phyloP scores from a whole-genome alignment of 1,140 invertebrate species.

The Bombus affinis region DNA sequence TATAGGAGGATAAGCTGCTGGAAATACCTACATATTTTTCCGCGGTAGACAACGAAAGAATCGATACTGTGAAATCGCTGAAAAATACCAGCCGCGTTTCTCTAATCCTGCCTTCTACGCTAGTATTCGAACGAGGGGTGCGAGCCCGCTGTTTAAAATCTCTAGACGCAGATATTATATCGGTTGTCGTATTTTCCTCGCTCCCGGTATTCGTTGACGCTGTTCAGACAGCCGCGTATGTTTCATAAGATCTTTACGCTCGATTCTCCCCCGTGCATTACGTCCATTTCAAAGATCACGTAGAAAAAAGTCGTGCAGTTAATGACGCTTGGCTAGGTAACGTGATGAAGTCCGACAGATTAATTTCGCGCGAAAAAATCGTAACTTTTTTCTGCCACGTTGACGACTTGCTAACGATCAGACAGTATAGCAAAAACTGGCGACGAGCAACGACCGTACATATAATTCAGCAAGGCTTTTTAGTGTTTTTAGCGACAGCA shows the following conservation, averaged over 20 bases:
- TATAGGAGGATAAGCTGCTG: not conserved
- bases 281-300: constrained; percentile 37
- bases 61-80: constrained; percentile 52
- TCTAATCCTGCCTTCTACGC: constrained; percentile 51
- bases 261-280: constrained; percentile 32
- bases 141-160: constrained; percentile 36
- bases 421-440: not conserved
- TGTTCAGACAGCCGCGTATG: constrained; percentile 12
- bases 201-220: constrained; percentile 35
- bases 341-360: not conserved
- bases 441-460: not conserved
- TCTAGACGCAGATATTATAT: constrained; percentile 47
- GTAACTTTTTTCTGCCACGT: not conserved
- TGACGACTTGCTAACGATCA: not conserved
- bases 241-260: constrained; percentile 54
- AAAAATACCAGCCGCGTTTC: constrained; percentile 48
- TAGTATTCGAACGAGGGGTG: constrained; percentile 11
- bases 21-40: not conserved
- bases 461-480: too few species aligned
- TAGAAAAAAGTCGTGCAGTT: constrained; percentile 21
- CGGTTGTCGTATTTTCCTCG: constrained; percentile 30
- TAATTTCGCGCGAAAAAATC: constrained; percentile 5
- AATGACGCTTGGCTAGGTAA: not conserved
- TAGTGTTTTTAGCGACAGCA: not conserved
- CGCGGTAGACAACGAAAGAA: not conserved